These are phyloP conservation scores for Brenthis daphne DNA, from an alignment of 2,888 invertebrate species.

Conservation along the genomic window DNA sequence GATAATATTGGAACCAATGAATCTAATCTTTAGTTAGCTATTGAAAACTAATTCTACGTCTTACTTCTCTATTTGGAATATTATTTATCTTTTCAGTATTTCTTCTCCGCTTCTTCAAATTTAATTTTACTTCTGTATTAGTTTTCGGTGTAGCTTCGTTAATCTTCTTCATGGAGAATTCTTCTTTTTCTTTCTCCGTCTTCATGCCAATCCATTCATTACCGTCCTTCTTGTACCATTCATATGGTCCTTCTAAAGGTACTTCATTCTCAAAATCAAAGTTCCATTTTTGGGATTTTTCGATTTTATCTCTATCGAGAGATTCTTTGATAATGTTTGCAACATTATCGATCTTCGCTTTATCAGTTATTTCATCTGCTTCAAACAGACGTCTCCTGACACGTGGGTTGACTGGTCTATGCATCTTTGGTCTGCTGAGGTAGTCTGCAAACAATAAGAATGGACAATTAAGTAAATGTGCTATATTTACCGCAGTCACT, in stretches of 20 bases:
- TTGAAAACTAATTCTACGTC: conserved; percentile 56
- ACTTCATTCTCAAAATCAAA: conserved; percentile 81
- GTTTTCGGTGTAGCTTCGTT: conserved; percentile 57
- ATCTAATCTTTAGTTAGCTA: conserved; percentile 20
- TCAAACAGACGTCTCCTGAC: conserved; percentile 70
- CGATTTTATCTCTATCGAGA: conserved; percentile 45
- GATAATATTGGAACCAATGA: conserved; percentile 17
- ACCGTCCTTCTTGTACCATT: conserved; percentile 63
- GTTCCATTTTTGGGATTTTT: conserved; percentile 75
- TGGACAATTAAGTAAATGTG: neutral
- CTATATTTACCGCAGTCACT: neutral
- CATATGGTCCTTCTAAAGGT: conserved; percentile 66
- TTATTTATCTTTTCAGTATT: conserved; percentile 14
- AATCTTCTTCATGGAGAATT: conserved; percentile 44
- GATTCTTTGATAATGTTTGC: conserved; percentile 57
- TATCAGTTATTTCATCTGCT: conserved; percentile 52
- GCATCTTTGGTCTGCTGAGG: conserved; percentile 55
- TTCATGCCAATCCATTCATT: conserved; percentile 51
- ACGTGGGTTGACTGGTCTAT: conserved; percentile 51
- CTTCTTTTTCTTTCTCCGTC: conserved; percentile 35
- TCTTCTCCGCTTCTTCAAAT: conserved; percentile 44
- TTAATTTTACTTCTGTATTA: conserved; percentile 42
- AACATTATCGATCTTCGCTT: conserved; percentile 56
- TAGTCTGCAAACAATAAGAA: conserved; percentile 54
- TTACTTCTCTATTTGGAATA: conserved; percentile 45